These are phyloP conservation scores for Machimus atricapillus DNA, from an alignment of 2,888 invertebrate species.

Conservation along the genomic window DNA sequence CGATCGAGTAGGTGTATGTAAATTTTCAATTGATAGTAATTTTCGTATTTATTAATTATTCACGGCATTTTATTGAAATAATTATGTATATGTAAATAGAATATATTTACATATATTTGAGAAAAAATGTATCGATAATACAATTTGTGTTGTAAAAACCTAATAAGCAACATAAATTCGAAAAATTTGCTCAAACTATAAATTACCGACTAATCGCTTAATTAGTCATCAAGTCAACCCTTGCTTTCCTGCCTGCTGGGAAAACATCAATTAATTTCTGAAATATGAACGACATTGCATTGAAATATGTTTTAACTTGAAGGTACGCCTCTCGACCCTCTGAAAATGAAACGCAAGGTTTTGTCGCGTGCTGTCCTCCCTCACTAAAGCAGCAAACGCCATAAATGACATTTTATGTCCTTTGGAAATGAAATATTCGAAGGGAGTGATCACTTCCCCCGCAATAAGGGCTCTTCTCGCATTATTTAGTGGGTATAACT, in stretches of 20 bases:
- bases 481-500: not conserved
- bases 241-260: not conserved
- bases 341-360: not conserved
- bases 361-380: not conserved
- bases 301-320: not conserved
- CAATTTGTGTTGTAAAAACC: not conserved
- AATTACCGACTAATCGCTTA: not conserved
- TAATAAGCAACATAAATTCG: not conserved
- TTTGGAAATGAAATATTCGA: not conserved
- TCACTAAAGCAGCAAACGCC: not conserved
- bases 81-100: no score
- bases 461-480: not conserved
- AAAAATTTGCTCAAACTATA: not conserved
- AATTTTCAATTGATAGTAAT: no score
- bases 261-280: not conserved
- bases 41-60: no score
- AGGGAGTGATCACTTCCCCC: constrained; percentile 7
- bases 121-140: not conserved
- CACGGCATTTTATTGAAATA: no score
- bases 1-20: no score
- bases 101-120: no score
- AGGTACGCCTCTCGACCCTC: not conserved
- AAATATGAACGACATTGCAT: not conserved
- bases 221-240: not conserved
- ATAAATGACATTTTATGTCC: not conserved